phyloP scores from a whole-genome alignment of 2,888 invertebrate genomes.

The Rotaria socialis region DNA sequence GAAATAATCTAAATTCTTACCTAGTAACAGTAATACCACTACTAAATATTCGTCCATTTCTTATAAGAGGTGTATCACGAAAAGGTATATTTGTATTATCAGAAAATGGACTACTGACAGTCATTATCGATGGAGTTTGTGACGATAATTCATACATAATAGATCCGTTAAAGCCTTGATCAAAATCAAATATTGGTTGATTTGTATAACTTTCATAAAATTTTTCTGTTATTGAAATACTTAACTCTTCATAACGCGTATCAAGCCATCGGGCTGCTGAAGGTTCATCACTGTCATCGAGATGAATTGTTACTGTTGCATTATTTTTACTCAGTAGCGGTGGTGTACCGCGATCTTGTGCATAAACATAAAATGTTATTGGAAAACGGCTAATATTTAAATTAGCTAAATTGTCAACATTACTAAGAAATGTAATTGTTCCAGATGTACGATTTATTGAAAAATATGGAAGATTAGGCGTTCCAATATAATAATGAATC shows the following conservation, averaged over 20 bases:
- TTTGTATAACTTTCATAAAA: neutral
- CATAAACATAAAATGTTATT: neutral
- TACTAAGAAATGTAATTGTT: neutral
- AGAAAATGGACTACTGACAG: neutral
- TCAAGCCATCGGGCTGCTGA: neutral
- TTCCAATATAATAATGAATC: constrained; percentile 16
- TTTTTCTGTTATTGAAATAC: neutral
- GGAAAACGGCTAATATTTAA: neutral
- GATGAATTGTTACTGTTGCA: constrained; percentile 6
- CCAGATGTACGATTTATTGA: neutral
- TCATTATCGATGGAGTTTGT: neutral
- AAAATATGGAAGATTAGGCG: neutral
- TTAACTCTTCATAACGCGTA: neutral
- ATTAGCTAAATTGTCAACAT: neutral
- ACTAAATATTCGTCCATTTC: neutral
- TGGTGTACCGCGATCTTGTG: neutral
- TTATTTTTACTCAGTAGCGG: neutral
- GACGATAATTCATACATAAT: neutral
- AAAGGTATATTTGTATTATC: neutral
- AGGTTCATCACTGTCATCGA: neutral
- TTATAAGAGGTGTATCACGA: neutral
- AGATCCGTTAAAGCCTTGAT: neutral
- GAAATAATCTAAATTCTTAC: neutral
- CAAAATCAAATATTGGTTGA: neutral
- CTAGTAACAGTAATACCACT: neutral